These are phyloP conservation scores for Axis porcinus DNA, from an alignment of 2,113 vertebrate genomes.

Conservation along the genomic window DNA sequence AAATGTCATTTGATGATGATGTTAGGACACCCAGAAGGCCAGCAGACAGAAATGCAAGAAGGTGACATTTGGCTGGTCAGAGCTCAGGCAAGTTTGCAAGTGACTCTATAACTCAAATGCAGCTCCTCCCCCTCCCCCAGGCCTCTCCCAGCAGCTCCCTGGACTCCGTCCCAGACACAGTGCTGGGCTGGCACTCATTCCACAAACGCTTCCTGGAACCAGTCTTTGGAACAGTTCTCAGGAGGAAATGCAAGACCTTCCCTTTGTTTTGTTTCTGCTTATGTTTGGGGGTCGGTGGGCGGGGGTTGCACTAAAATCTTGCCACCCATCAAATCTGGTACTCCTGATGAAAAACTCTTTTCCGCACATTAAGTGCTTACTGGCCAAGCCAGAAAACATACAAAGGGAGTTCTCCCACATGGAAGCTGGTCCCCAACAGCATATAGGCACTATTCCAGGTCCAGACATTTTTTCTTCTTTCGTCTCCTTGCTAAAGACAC, in stretches of 20 bases:
- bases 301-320: not conserved
- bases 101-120: conserved; percentile 49
- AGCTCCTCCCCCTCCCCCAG: not conserved
- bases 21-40: not conserved
- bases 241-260: conserved; percentile 30
- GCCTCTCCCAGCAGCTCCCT: conserved; percentile 45
- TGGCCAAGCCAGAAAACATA: not conserved
- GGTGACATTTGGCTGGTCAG: conserved; percentile 52
- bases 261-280: conserved; percentile 52
- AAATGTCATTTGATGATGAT: conserved; percentile 22
- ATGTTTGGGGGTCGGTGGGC: not conserved
- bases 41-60: conserved; percentile 16
- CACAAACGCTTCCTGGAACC: conserved; percentile 28
- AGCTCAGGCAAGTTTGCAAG: conserved; percentile 36
- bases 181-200: conserved; percentile 15
- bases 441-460: not conserved
- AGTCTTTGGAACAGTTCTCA: conserved; percentile 19
- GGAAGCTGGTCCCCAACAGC: not conserved
- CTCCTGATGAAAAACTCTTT: not conserved
- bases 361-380: not conserved
- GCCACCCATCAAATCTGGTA: not conserved
- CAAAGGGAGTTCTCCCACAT: not conserved
- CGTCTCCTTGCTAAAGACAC: conserved; percentile 4
- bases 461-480: not conserved
- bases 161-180: conserved; percentile 60